A percentile compares a stretch with the other conserved stretches of the same genome.
Conservation (phyloP, 2,113 vertebrate species). For the Lepus americanus region DNA sequence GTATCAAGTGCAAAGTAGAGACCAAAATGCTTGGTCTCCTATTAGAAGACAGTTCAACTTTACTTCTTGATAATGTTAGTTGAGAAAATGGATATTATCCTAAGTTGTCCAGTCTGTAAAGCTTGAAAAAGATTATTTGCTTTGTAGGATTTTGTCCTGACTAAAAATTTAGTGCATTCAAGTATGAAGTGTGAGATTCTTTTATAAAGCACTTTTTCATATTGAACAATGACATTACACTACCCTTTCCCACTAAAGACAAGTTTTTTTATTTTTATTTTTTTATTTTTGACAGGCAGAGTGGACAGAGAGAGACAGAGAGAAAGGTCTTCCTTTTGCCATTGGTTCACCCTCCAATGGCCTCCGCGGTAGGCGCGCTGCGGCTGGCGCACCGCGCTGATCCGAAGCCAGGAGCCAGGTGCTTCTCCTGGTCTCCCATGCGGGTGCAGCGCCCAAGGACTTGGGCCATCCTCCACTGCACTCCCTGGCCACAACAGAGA, state of each 20-base stretch:
- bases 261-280: neutral
- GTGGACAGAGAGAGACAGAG: no score
- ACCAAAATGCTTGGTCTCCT: constrained; percentile 7
- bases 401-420: no score
- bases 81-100: constrained; percentile 37
- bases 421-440: no score
- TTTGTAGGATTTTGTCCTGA: constrained; percentile 45
- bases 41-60: neutral
- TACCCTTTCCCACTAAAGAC: neutral
- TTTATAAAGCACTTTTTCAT: neutral
- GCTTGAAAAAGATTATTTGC: neutral
- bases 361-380: no score
- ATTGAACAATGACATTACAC: neutral
- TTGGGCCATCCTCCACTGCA: no score
- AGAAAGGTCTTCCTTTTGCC: no score
- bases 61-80: constrained; percentile 23
- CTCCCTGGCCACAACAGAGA: no score
- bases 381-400: no score
- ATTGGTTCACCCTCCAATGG: no score
- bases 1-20: constrained; percentile 9
- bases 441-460: no score
- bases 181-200: neutral
- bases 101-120: neutral
- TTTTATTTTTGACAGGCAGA: no score
- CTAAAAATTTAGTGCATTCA: neutral